Evolutionary conservation across 2,797 vertebrate species (phyloP), one percentile per base, ranked within the genome.

Genomic region (Brotula barbata): DNA sequence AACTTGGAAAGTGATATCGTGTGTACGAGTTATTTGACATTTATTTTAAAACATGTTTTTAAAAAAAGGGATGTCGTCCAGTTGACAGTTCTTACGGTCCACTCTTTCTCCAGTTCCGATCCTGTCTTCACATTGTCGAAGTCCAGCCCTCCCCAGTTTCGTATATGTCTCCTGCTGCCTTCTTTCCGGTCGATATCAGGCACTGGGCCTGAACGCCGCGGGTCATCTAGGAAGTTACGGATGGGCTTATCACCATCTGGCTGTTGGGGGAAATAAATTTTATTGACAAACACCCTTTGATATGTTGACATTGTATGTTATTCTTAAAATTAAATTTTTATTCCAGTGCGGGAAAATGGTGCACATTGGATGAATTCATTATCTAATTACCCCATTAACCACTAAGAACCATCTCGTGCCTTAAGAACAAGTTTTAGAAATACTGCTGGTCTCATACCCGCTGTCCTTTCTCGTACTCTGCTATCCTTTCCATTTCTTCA

Each of bases 401-500:
- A 28, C 25, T 28, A 28, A 3, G 7, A 28, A 28, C 7, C 25
- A 28, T 3, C 7, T 4, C 3, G 7, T 28, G 25, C 25, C 25
- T 28, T 28, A 28, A 28, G 7, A 28, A 3, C 7, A 28, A 28
- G 3, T 3, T 28, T 3, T 28, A 28, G 25, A 28, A 28, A 3
- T 7, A n/a, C 1, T 5, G n/a, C 16, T 57, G 13, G 7, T 16
- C 37, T 49, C 90, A 44, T 77, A 97, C 95, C 89, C 90, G 84
- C 81, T 94, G 94, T 80, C 93, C 93, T 68, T 94, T 81, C 75
- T 98, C 95, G 0, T 96, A 98, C 69, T 96, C 94, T 0, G 95
- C 95, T 3, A 97, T 97, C 79, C 88, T 93, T 85, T 95, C 95
- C 95, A 97, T 96, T 77, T 97, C 95, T 68, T 96, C 94, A 0